Base-by-base conservation (phyloP, 2,888 invertebrate genomes). In the Nudaria mundana region DNA sequence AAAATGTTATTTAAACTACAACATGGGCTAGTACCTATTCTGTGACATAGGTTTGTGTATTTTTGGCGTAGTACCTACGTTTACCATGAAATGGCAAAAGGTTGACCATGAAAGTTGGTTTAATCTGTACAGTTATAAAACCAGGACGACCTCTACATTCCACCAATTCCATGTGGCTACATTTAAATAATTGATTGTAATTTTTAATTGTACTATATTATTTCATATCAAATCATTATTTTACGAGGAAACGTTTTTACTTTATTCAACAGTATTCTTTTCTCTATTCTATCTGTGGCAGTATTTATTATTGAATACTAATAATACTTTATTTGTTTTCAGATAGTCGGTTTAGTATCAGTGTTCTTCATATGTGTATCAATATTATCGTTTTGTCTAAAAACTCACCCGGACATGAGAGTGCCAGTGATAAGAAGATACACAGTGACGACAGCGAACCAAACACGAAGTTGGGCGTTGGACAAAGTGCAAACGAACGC, bases 341-440 rank as follows among this genome's bases (percentile, higher is more conserved):
- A 99, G 98, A 95, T 98, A 71, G 96, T 99, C 80, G 98, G 98
- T 65, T 95, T 98, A 57, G 94, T 98, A 80, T 99, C 98, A 59
- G 98, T 99, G 74, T 98, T 99, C 92, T 99, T 99, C 93, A 99
- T 99, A 85, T 97, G 98, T 90, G 96, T 98, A 61, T 99, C 99
- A 61, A 99, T 99, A 81, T 91, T 99, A 83, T 98, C 99, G 64
- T 99, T 99, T 91, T 99, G 99, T 91, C 92, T 99, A 78, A 99
- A 99, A 91, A 99, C 99, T 31, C 99, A 99, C 88, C 99, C 99
- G 54, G 98, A 97, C 85, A 96, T 98, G 96, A 91, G 98, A 69
- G 96, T 97, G 69, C 98, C 98, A 51, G 93, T 95, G 67, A 94
- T 97, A 61, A 91, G 91, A 65, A 95, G 95, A 87, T 92, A 94